Percentiles rank a stretch among this genome's conserved stretches.
These are phyloP conservation scores for Trichoplusia ni DNA, from an alignment of 1,140 invertebrate genomes.

Conservation along the genomic window DNA sequence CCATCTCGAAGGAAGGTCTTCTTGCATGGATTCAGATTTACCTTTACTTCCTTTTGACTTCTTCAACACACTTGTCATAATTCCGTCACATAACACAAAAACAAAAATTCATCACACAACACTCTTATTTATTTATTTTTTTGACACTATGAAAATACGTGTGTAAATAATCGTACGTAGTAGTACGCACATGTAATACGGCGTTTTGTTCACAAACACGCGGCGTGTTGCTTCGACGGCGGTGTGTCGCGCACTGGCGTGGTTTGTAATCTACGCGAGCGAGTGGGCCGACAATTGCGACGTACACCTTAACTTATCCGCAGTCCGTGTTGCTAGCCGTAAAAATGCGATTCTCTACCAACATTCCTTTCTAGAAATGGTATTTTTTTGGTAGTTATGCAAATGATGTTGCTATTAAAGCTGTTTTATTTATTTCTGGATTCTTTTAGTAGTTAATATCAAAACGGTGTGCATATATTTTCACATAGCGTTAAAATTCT, in stretches of 20 bases:
- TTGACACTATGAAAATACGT: conserved; percentile 26
- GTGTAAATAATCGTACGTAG: conserved; percentile 27
- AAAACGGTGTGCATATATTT: too few relatives aligned
- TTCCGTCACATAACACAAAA: conserved; percentile 68
- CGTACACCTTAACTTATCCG: conserved; percentile 23
- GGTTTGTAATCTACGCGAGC: neutral
- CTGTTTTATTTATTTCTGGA: too few relatives aligned
- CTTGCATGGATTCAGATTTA: conserved; percentile 79
- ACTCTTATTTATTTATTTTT: conserved; percentile 43
- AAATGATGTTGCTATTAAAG: too few relatives aligned
- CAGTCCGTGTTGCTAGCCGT: conserved; percentile 19
- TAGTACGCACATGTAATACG: conserved; percentile 22
- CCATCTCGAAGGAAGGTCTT: conserved; percentile 74
- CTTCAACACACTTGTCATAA: conserved; percentile 79
- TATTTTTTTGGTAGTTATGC: too few relatives aligned
- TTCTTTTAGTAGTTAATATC: too few relatives aligned
- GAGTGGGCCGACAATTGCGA: conserved; percentile 17
- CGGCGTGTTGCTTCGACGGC: conserved; percentile 15
- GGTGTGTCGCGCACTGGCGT: conserved; percentile 4
- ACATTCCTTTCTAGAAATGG: neutral
- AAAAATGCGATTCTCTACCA: conserved; percentile 3
- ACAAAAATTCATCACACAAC: conserved; percentile 42
- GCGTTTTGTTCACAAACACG: neutral
- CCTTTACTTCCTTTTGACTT: conserved; percentile 76
- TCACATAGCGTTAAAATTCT: too few relatives aligned